Evolutionary conservation across 2,797 vertebrate genomes (phyloP).

Genomic region (Diglossa cyanea): DNA sequence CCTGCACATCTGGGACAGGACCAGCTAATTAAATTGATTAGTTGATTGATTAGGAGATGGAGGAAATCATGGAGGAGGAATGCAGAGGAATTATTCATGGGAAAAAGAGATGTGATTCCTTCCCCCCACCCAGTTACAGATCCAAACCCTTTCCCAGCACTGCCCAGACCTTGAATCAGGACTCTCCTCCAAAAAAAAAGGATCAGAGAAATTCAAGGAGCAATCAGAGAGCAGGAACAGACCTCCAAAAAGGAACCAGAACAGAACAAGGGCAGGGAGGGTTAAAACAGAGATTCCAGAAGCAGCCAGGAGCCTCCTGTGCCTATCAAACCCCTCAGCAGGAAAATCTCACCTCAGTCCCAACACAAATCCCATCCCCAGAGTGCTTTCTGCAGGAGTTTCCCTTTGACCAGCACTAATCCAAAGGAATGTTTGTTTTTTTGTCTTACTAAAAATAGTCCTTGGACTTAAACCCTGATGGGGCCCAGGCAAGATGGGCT

Average conservation of each 20-base stretch:
- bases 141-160: neutral
- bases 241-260: neutral
- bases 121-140: neutral
- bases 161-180: neutral
- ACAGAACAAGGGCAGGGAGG: neutral
- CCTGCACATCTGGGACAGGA: fast-evolving
- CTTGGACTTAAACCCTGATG: fast-evolving
- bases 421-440: neutral
- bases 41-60: neutral
- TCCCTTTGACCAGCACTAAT: neutral
- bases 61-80: neutral
- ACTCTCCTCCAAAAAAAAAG: too few relatives aligned
- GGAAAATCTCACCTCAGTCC: neutral
- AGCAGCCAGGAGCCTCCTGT: neutral
- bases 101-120: fast-evolving
- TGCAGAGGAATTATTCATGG: neutral
- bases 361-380: neutral
- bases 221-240: neutral
- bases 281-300: neutral
- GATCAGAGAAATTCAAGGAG: neutral
- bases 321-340: neutral
- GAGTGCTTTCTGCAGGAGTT: fast-evolving
- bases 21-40: neutral
- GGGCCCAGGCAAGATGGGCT: neutral
- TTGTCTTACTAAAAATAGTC: neutral